A percentile compares a stretch with the other conserved stretches of the same genome.
phyloP scores from a whole-genome alignment of 1,140 invertebrate genomes.

The Temnothorax longispinosus region DNA sequence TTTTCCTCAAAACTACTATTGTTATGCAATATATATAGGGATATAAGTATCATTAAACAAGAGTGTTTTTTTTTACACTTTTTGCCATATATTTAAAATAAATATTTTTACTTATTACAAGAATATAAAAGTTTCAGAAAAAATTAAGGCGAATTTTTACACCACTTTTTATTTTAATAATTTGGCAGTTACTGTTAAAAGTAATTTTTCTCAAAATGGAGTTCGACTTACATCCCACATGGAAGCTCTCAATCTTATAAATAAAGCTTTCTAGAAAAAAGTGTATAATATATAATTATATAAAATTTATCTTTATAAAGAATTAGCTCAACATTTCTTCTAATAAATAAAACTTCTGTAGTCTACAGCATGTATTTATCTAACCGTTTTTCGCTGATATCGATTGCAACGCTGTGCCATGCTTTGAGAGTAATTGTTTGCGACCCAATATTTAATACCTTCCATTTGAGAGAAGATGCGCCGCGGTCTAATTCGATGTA shows the following conservation, averaged over 20 bases:
- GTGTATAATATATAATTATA: not conserved
- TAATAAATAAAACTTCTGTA: not conserved
- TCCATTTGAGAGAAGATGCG: conserved; percentile 9
- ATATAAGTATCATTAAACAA: no score
- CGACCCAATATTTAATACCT: conserved; percentile 32
- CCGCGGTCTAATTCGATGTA: conserved; percentile 20
- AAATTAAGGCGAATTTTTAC: no score
- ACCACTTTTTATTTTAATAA: no score
- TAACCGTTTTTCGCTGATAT: not conserved
- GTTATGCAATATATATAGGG: no score
- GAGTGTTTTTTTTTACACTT: no score
- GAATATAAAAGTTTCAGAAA: no score
- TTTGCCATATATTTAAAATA: no score
- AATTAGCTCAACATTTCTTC: not conserved
- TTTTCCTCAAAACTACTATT: no score
- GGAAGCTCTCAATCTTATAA: not conserved
- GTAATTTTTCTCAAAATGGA: no score
- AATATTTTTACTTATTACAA: no score
- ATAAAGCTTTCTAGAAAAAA: not conserved
- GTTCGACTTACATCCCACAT: no score
- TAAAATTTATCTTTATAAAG: not conserved
- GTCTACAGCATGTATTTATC: not conserved
- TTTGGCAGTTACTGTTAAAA: no score
- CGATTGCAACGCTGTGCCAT: not conserved
- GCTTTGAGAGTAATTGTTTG: conserved; percentile 14